Conservation (phyloP, 2,113 vertebrate genomes). For the Otis tarda region DNA sequence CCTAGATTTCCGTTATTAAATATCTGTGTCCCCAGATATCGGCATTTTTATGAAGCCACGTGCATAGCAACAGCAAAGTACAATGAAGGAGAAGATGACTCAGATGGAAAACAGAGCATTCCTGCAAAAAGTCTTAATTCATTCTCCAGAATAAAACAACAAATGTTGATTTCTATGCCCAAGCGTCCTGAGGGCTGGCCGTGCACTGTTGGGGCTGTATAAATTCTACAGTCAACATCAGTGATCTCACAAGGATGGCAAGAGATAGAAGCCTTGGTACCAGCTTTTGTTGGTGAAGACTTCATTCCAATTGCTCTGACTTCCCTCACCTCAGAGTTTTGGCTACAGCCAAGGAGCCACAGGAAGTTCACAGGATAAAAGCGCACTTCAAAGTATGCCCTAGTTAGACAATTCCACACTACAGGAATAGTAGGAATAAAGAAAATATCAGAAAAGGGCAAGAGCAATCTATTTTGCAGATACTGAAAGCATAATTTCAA, state of each 20-base stretch:
- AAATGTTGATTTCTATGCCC: neutral
- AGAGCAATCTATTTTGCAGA: neutral
- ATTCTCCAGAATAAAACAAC: neutral
- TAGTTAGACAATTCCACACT: neutral
- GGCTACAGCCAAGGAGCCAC: neutral
- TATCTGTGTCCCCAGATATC: neutral
- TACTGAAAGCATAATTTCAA: neutral
- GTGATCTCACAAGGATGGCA: neutral
- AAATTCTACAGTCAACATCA: neutral
- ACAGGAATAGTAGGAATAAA: neutral
- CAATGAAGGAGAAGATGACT: neutral
- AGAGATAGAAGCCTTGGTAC: neutral
- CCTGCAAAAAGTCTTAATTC: neutral
- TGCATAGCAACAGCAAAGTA: neutral
- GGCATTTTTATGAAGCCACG: neutral
- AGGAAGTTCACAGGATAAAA: neutral
- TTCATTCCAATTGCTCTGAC: neutral
- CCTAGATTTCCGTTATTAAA: neutral
- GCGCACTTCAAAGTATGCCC: neutral
- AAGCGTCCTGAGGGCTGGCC: neutral
- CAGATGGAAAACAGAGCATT: neutral
- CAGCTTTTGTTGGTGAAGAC: neutral
- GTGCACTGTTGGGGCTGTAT: neutral
- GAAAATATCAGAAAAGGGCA: neutral
- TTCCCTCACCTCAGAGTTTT: neutral